A percentile compares a stretch with the other conserved stretches of the same genome.
These are phyloP conservation scores for Thunnus albacares DNA, from an alignment of 2,797 vertebrate genomes.

Conservation along the genomic window DNA sequence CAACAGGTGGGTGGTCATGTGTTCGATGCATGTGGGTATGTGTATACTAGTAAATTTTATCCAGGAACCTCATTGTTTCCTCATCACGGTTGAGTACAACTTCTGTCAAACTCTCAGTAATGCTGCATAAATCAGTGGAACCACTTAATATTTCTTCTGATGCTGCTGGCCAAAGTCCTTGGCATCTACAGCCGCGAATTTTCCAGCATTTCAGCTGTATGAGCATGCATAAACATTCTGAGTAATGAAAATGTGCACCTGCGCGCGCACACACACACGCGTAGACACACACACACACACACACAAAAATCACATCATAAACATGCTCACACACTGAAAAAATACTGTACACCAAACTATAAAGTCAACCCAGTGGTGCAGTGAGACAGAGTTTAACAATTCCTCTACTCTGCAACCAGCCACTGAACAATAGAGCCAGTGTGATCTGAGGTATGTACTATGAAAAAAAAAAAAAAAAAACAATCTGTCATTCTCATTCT, in stretches of 20 bases:
- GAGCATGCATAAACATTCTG: slow-evolving; percentile 69
- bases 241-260: slow-evolving; percentile 70
- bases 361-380: slow-evolving; percentile 18
- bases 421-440: slow-evolving; percentile 68
- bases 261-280: slow-evolving; percentile 26
- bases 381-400: slow-evolving; percentile 49
- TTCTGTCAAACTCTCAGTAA: slow-evolving; percentile 60
- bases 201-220: slow-evolving; percentile 65
- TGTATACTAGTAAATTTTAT: slow-evolving; percentile 39
- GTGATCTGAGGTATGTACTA: slow-evolving; percentile 61
- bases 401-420: slow-evolving; percentile 38
- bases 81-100: slow-evolving; percentile 37
- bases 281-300: slow-evolving; percentile 3
- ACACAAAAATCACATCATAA: slow-evolving; percentile 4
- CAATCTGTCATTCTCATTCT: slow-evolving; percentile 39
- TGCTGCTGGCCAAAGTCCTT: slow-evolving; percentile 44
- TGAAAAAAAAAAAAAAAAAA: slow-evolving; percentile 16
- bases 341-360: slow-evolving; percentile 11
- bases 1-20: slow-evolving; percentile 55
- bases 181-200: slow-evolving; percentile 42
- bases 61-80: slow-evolving; percentile 62
- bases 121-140: slow-evolving; percentile 68
- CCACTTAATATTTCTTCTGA: slow-evolving; percentile 66
- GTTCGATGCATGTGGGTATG: slow-evolving; percentile 21
- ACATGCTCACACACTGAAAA: slow-evolving; percentile 33